Evolutionary conservation across 1,140 invertebrate species (phyloP).

Genomic region (Orius laevigatus): DNA sequence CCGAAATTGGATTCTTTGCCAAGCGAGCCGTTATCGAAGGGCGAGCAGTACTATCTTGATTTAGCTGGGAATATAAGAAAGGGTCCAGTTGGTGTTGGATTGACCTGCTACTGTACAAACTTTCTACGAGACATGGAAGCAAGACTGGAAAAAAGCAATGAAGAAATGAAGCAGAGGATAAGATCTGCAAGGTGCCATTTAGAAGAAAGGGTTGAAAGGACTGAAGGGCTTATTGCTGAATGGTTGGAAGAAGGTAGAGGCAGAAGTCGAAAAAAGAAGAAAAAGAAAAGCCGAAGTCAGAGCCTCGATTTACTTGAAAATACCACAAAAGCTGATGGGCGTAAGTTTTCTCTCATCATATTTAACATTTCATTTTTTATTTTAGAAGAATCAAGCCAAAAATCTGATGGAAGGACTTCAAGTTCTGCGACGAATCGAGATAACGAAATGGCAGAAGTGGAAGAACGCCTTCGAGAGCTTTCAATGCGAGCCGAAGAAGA

Average conservation of each 20-base stretch:
- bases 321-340: background rate
- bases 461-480: constrained; percentile 1
- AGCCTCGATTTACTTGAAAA: background rate
- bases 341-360: background rate
- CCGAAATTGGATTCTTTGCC: constrained; percentile 71
- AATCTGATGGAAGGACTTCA: constrained; percentile 1
- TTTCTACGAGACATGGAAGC: constrained; percentile 77
- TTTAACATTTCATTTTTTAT: background rate
- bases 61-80: constrained; percentile 92
- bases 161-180: constrained; percentile 69
- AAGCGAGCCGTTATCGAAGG: constrained; percentile 64
- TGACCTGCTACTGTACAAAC: constrained; percentile 59
- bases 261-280: background rate
- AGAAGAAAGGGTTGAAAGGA: constrained; percentile 48
- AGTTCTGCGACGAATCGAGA: background rate
- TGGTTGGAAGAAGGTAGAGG: constrained; percentile 1
- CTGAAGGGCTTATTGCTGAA: constrained; percentile 6
- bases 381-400: background rate
- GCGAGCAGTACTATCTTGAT: constrained; percentile 88
- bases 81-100: constrained; percentile 76
- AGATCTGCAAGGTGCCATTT: constrained; percentile 62
- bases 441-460: constrained; percentile 2
- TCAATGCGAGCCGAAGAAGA: background rate
- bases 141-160: constrained; percentile 65
- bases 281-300: background rate